Percentiles rank a stretch among this genome's conserved stretches.
Evolutionary conservation across 1,140 invertebrate species (phyloP).

Genomic region (Aphidius ervi): DNA sequence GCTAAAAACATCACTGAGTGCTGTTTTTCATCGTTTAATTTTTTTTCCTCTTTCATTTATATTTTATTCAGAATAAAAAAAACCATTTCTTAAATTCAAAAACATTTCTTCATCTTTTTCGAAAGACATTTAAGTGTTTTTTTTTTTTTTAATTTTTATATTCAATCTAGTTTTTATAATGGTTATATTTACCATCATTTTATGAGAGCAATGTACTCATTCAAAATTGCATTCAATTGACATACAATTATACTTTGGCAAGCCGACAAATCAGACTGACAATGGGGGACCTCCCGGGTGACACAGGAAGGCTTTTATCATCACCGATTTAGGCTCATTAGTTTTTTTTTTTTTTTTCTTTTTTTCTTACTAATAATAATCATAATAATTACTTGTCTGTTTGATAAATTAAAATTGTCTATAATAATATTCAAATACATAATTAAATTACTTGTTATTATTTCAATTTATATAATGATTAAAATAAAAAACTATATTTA

Average conservation of each 20-base stretch:
- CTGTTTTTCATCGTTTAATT: too few relatives aligned
- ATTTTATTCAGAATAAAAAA: too few relatives aligned
- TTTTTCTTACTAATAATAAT: conserved; percentile 43
- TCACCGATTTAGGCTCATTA: conserved; percentile 48
- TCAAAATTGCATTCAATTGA: conserved; percentile 42
- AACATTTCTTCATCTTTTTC: too few relatives aligned
- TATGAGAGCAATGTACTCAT: conserved; percentile 12
- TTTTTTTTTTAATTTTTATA: not conserved
- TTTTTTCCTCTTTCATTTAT: too few relatives aligned
- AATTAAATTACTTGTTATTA: not conserved
- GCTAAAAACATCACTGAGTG: too few relatives aligned
- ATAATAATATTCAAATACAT: conserved; percentile 33
- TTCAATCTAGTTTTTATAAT: not conserved
- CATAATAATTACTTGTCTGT: conserved; percentile 39
- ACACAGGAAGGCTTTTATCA: conserved; percentile 50
- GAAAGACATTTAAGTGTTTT: too few relatives aligned
- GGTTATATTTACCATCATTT: conserved; percentile 31
- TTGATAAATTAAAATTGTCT: conserved; percentile 40
- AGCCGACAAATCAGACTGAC: conserved; percentile 24
- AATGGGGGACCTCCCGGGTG: conserved; percentile 34
- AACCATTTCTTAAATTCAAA: too few relatives aligned
- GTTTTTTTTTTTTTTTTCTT: conserved; percentile 24
- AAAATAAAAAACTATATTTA: too few relatives aligned
- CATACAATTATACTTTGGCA: conserved; percentile 39
- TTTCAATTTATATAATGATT: too few relatives aligned